phyloP scores from a whole-genome alignment of 2,797 vertebrate species.

The Morus bassanus region DNA sequence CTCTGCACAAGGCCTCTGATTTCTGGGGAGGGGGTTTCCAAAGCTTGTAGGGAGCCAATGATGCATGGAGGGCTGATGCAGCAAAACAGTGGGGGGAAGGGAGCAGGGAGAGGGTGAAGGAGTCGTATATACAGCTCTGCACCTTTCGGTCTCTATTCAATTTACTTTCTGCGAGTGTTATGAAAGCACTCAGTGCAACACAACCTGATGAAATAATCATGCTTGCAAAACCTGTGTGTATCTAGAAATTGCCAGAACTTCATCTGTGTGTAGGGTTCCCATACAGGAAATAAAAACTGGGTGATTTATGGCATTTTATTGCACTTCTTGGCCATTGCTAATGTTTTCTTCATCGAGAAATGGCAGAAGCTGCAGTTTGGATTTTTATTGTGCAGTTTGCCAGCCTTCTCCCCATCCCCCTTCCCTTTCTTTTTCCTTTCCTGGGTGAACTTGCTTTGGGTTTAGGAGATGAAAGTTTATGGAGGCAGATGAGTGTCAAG shows the following conservation, averaged over 20 bases:
- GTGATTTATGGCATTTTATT: slow-evolving; percentile 72
- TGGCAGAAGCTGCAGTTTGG: slow-evolving; percentile 69
- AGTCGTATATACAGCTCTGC: slow-evolving; percentile 29
- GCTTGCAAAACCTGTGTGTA: slow-evolving; percentile 45
- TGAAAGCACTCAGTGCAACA: slow-evolving; percentile 19
- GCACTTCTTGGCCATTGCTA: slow-evolving; percentile 68
- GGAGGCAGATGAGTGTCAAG: slow-evolving; percentile 65
- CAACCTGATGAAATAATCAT: slow-evolving; percentile 52
- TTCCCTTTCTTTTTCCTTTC: slow-evolving; percentile 57
- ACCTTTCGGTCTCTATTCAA: slow-evolving; percentile 2
- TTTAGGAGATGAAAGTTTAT: slow-evolving; percentile 72
- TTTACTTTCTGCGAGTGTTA: slow-evolving; percentile 19
- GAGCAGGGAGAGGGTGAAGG: background rate
- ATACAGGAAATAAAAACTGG: slow-evolving; percentile 61
- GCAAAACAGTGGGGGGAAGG: slow-evolving; percentile 43
- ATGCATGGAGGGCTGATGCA: slow-evolving; percentile 63
- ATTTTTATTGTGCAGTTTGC: slow-evolving; percentile 68
- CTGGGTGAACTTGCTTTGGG: slow-evolving; percentile 68
- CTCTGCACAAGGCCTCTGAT: slow-evolving; percentile 33
- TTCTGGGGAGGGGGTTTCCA: slow-evolving; percentile 62
- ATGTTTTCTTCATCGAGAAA: slow-evolving; percentile 75
- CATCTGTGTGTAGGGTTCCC: slow-evolving; percentile 30
- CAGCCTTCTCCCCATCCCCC: background rate
- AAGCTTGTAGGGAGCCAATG: slow-evolving; percentile 49
- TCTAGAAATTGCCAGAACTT: slow-evolving; percentile 42